These are phyloP conservation scores for Pseudotriccus pelzelni DNA, from an alignment of 2,797 vertebrate species.

Conservation along the genomic window DNA sequence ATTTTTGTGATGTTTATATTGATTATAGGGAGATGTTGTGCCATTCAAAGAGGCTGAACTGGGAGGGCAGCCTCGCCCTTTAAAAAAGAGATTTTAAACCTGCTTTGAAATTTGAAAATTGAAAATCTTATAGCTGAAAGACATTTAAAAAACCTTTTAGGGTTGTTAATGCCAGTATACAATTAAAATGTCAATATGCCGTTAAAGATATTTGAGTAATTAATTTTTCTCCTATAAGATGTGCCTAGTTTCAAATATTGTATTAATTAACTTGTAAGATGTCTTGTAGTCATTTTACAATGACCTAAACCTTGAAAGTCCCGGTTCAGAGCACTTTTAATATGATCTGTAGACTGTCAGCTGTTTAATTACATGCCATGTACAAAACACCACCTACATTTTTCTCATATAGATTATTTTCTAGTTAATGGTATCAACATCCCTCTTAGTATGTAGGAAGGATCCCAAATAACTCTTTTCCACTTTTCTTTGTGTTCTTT, in stretches of 20 bases:
- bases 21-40: not conserved
- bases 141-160: not conserved
- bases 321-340: not conserved
- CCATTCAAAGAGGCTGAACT: not conserved
- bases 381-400: not conserved
- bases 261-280: constrained; percentile 8
- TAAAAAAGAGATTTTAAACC: not conserved
- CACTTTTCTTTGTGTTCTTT: not conserved
- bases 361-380: not conserved
- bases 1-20: not conserved
- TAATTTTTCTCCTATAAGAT: not conserved
- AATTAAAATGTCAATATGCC: constrained; percentile 39
- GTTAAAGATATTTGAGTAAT: constrained; percentile 25
- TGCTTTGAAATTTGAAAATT: not conserved
- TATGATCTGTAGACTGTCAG: not conserved
- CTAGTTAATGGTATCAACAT: not conserved
- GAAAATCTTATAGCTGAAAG: not conserved
- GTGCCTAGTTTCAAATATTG: not conserved
- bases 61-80: not conserved
- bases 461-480: not conserved
- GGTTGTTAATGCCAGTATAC: not conserved
- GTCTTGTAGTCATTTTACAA: constrained; percentile 2
- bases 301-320: not conserved
- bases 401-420: not conserved
- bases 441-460: not conserved